phyloP scores from a whole-genome alignment of 2,113 vertebrate species.

The human region DNA sequence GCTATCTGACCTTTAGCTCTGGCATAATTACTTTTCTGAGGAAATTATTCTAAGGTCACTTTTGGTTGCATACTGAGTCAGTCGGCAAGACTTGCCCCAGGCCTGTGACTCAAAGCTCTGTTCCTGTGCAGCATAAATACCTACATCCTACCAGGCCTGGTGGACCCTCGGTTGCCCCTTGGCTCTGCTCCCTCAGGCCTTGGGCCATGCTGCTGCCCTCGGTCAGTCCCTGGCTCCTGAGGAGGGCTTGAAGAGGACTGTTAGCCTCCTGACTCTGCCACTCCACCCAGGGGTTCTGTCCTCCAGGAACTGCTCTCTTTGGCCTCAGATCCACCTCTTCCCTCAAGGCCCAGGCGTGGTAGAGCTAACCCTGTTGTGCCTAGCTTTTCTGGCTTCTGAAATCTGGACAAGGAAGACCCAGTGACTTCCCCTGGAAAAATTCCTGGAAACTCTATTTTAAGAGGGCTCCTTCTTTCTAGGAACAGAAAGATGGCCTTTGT shows the following conservation, averaged over 20 bases:
- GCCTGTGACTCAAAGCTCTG: neutral
- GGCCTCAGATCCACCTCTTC: neutral
- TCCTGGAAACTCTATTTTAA: neutral
- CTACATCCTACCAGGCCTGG: neutral
- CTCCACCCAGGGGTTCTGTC: neutral
- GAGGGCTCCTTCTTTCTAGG: neutral
- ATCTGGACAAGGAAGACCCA: neutral
- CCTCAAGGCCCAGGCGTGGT: neutral
- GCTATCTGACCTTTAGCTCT: conserved; percentile 36
- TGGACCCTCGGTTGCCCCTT: neutral
- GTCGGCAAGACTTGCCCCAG: neutral
- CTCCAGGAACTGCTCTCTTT: neutral
- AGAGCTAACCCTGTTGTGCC: neutral
- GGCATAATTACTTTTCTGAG: conserved; percentile 6
- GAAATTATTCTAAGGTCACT: conserved; percentile 39
- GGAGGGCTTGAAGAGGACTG: neutral
- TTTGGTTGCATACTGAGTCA: neutral
- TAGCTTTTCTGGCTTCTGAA: neutral
- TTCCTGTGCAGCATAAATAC: neutral
- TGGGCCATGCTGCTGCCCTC: neutral
- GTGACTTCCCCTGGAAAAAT: neutral
- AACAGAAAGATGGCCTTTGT: neutral
- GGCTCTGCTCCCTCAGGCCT: neutral
- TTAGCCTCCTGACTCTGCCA: neutral
- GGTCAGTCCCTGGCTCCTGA: neutral